Evolutionary conservation across 2,797 vertebrate genomes (phyloP).

Genomic region (Hybognathus amarus): DNA sequence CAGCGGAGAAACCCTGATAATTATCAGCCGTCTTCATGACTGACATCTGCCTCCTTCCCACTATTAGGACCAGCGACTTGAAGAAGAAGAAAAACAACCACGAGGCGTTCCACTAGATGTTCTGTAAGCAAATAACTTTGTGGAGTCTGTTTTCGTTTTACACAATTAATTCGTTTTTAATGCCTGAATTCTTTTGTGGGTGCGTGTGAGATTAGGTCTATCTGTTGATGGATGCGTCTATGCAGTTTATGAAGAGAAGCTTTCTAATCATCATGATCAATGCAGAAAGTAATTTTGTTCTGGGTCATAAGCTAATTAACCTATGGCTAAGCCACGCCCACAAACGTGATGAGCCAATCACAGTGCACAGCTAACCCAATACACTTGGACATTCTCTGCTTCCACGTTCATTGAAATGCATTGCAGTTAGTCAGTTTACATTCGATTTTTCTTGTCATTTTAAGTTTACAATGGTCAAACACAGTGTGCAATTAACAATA

Average conservation of each 20-base stretch:
- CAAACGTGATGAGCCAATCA: too few relatives aligned
- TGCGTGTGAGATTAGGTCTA: conserved; percentile 66
- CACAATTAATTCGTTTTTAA: conserved; percentile 75
- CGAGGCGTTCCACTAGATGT: neutral
- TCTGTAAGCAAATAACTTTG: conserved; percentile 1
- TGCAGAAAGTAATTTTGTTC: conserved; percentile 71
- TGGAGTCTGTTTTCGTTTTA: conserved; percentile 55
- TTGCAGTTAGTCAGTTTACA: too few relatives aligned
- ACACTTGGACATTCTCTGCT: too few relatives aligned
- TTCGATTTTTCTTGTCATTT: too few relatives aligned
- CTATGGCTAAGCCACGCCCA: neutral
- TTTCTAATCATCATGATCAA: conserved; percentile 67
- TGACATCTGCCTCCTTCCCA: conserved; percentile 63
- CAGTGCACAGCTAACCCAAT: too few relatives aligned
- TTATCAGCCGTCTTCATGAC: conserved; percentile 65
- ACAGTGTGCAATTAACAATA: too few relatives aligned
- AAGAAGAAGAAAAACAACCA: conserved; percentile 25
- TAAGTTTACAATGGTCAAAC: too few relatives aligned
- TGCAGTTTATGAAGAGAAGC: conserved; percentile 43
- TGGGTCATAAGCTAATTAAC: conserved; percentile 72
- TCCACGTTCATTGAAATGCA: too few relatives aligned
- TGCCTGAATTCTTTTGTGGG: conserved; percentile 66
- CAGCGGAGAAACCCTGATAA: conserved; percentile 59
- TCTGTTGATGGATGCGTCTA: conserved; percentile 61
- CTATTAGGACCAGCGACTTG: conserved; percentile 61